Evolutionary conservation across 2,797 vertebrate species (phyloP).

Genomic region (Erethizon dorsatum): DNA sequence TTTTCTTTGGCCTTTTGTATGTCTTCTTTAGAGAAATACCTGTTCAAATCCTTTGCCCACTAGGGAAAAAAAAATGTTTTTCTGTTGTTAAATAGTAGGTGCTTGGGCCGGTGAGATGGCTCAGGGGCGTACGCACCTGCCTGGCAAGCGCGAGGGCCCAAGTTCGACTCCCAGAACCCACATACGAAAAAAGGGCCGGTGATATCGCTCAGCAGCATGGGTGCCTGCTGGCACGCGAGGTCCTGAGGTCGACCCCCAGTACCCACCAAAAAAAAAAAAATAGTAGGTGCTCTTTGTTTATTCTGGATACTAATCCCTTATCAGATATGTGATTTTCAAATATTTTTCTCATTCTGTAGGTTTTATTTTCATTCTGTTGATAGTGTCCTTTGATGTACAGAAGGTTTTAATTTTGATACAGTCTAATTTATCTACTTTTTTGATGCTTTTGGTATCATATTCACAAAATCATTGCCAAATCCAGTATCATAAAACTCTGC

Average conservation of each 20-base stretch:
- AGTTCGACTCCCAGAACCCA: too few relatives aligned
- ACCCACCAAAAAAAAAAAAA: background rate
- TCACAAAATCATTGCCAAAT: background rate
- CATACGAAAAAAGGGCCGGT: too few relatives aligned
- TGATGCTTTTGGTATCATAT: background rate
- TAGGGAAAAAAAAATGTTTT: background rate
- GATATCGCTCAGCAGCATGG: too few relatives aligned
- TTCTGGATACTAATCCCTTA: background rate
- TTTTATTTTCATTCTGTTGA: slow-evolving; percentile 1
- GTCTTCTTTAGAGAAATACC: background rate
- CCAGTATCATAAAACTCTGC: background rate
- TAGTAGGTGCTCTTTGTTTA: background rate
- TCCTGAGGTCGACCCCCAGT: too few relatives aligned
- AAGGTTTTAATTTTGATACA: background rate
- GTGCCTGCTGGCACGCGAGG: too few relatives aligned
- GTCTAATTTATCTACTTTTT: background rate
- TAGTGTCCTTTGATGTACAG: background rate
- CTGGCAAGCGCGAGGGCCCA: too few relatives aligned
- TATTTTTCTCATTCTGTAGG: background rate
- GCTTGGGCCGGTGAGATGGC: background rate
- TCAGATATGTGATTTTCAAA: background rate
- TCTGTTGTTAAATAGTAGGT: background rate
- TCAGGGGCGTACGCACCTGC: too few relatives aligned
- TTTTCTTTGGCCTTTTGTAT: background rate
- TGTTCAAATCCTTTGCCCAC: background rate